phyloP scores from a whole-genome alignment of 2,113 vertebrate genomes.

The Anarrhichthys ocellatus region DNA sequence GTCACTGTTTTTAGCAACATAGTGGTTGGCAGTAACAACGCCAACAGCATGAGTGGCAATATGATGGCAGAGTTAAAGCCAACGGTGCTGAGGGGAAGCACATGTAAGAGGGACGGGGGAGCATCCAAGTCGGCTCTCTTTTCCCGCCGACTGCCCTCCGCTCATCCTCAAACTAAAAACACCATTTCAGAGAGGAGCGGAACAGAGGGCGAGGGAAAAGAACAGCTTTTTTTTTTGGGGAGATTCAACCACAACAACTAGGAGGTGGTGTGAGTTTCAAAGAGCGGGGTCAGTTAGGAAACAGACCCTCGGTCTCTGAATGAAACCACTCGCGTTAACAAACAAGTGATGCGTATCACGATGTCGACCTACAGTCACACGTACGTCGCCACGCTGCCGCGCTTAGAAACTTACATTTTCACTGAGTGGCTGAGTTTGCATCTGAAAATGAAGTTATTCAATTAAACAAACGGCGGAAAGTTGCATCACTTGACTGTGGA shows the following conservation, averaged over 20 bases:
- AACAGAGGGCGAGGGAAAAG: slow-evolving; percentile 12
- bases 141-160: background rate
- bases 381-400: background rate
- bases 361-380: slow-evolving; percentile 13
- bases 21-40: slow-evolving; percentile 48
- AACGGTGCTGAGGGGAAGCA: slow-evolving; percentile 65
- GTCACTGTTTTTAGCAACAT: slow-evolving; percentile 46
- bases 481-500: slow-evolving; percentile 38
- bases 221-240: slow-evolving; percentile 12
- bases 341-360: slow-evolving; percentile 45
- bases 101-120: slow-evolving; percentile 29
- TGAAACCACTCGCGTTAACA: slow-evolving; percentile 39
- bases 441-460: background rate
- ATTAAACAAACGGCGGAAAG: slow-evolving; percentile 4
- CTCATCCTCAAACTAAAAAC: slow-evolving; percentile 25
- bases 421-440: background rate
- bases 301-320: slow-evolving; percentile 53
- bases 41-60: slow-evolving; percentile 55
- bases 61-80: slow-evolving; percentile 59
- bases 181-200: background rate
- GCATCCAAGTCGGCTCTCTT: slow-evolving; percentile 16
- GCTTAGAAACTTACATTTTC: background rate
- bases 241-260: slow-evolving; percentile 18
- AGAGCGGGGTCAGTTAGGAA: slow-evolving; percentile 52
- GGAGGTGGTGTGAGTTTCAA: slow-evolving; percentile 40